Base-by-base conservation (phyloP, 2,797 vertebrate species). In the Silurus lanzhouensis region DNA sequence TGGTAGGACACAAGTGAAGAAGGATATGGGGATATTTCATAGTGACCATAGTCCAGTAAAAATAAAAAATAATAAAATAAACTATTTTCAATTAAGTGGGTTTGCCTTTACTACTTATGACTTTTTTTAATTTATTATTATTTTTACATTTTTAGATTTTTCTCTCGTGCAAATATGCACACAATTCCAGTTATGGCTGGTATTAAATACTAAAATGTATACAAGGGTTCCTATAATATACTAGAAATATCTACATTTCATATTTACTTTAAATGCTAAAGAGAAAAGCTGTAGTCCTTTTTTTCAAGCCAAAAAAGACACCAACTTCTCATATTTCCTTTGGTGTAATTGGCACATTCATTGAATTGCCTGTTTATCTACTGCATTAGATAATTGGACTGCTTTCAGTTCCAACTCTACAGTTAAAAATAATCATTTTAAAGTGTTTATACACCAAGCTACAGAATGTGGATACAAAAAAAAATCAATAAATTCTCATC, bases 61-160 rank as follows among this genome's bases (percentile, higher is more conserved):
- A 17, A 55, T 20, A 5, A 71, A 22, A 22, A 20, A 20, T 19
- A 71, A 48, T 25, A 8, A 27, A 55, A 72, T 5, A 76, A 77
- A 5, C 75, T 80, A 66, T 48, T 66, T 80, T 80, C 58, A 63
- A 46, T n/a, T 79, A 63, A 63, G 57, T 78, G 57, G n/a, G 31
- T 61, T n/a, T 79, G 77, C 14, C 31, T 63, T 63, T 79, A 79
- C 15, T 64, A 64, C 14, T 64, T 25, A 19, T 64, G 20, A 4
- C 3, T 22, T 10, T n/a, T n/a, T n/a, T n/a, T 6, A 63, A 20
- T 9, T 27, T 55, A 17, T 2, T 57, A 19, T 31, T 20, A 46
- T 3, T 25, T 48, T 72, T 48, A 46, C 19, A 20, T 70, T 38
- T 20, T 44, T 8, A 4, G 38, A 4, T 38, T 38, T 72, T 19